Evolutionary conservation across 1,140 invertebrate genomes (phyloP), one percentile per base, ranked within the genome.

Genomic region (Microplitis demolitor): DNA sequence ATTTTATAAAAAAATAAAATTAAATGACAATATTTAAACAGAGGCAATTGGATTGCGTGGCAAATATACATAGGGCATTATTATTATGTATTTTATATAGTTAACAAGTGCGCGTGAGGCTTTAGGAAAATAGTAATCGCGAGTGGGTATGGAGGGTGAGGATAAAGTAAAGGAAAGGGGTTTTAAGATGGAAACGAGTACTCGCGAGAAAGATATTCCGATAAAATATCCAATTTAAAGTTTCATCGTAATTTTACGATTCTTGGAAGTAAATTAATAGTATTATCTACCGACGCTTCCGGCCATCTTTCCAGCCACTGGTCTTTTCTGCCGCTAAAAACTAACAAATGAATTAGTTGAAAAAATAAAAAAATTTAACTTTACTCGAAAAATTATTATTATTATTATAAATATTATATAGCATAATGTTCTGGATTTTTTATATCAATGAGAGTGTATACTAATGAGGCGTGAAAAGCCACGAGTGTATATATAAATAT

Each of bases 221-320:
- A 85, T 84, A 85, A 85, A 84, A 85, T 85, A 85, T 84, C 83
- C 83, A 85, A 85, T 85, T 85, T 85, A 84, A 85, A 85, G 83
- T 85, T 85, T 84, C 80, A 83, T 84, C 82, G 83, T 85, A 84
- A 85, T 85, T 85, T 84, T 83, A 83, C 80, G 81, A 84, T 85
- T 85, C 80, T 79, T 83, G 78, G 68, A 83, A 83, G 81, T 82
- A 85, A 84, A 85, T 84, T 84, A 85, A 83, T 83, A 81, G 81
- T 79, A 84, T 83, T 84, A 85, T 85, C 82, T 83, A 77, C 73
- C 71, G 72, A 75, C 71, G 67, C 72, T 75, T 73, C 64, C 76
- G 68, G 64, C 62, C 68, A 72, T 54, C 53, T 64, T 69, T 71
- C 64, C 66, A 45, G 39, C 39, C 3, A 56, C 34, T 67, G 31